Percentiles rank a stretch among this genome's conserved stretches.
Evolutionary conservation across 2,888 invertebrate species (phyloP).

Genomic region (Drosophila quinaria): DNA sequence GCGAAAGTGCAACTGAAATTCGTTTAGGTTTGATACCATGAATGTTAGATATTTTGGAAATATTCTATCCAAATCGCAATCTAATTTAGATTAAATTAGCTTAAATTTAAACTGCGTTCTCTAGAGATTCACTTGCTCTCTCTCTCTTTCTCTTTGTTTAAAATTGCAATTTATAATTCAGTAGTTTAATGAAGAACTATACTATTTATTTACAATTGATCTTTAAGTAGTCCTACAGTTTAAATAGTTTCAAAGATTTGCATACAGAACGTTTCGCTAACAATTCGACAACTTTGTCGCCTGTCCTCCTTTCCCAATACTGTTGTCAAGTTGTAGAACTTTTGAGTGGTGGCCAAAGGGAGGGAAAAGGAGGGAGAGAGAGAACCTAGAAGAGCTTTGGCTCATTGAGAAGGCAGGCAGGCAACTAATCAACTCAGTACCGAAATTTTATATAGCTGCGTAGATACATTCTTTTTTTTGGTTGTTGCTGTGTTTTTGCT

Average conservation of each 20-base stretch:
- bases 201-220: too few species aligned
- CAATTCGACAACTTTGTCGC: constrained; percentile 41
- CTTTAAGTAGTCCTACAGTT: background rate
- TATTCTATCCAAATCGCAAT: too few species aligned
- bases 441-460: constrained; percentile 68
- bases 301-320: constrained; percentile 25
- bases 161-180: too few species aligned
- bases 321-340: constrained; percentile 30
- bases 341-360: background rate
- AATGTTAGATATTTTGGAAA: too few species aligned
- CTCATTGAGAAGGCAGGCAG: constrained; percentile 53
- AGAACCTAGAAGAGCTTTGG: constrained; percentile 15
- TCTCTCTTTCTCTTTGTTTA: too few species aligned
- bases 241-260: background rate
- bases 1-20: too few species aligned
- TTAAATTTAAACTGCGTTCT: too few species aligned
- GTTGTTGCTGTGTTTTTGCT: background rate
- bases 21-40: too few species aligned
- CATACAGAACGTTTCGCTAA: background rate
- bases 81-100: too few species aligned
- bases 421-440: constrained; percentile 61
- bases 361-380: background rate
- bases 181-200: too few species aligned
- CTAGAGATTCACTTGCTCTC: too few species aligned
- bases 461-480: constrained; percentile 61